Conservation (phyloP, 2,113 vertebrate species). For the Zeus faber region DNA sequence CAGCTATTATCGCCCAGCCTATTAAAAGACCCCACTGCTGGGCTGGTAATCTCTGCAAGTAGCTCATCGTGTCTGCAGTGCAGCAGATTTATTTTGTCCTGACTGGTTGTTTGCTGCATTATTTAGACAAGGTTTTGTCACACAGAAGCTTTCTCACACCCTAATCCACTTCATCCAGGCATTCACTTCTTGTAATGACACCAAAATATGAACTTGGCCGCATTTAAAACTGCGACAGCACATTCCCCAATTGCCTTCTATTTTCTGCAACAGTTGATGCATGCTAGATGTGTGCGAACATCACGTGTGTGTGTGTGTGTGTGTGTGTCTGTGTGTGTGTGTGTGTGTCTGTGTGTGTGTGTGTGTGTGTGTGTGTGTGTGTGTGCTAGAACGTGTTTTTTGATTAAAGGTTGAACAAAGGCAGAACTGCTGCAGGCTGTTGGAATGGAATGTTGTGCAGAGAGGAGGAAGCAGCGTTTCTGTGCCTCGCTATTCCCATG, state of each 20-base stretch:
- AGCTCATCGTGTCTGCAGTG: constrained; percentile 9
- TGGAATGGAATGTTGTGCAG: constrained; percentile 25
- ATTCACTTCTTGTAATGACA: constrained; percentile 13
- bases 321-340: no score
- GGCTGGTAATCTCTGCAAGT: constrained; percentile 26
- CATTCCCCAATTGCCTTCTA: background rate
- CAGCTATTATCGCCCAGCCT: constrained; percentile 31
- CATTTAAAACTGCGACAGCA: background rate
- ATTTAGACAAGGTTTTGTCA: no score
- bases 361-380: background rate
- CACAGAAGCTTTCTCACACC: no score
- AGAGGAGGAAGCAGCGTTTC: constrained; percentile 3
- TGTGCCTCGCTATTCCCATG: constrained; percentile 26
- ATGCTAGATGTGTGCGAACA: background rate
- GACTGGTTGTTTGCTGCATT: no score
- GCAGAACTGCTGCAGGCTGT: constrained; percentile 19
- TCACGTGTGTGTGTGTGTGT: no score
- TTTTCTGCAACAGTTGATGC: constrained; percentile 2
- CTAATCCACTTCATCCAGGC: background rate
- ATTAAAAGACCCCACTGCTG: constrained; percentile 20
- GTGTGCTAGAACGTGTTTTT: constrained; percentile 1
- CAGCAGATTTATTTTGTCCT: no score
- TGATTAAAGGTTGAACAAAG: constrained; percentile 23
- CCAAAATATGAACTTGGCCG: constrained; percentile 5
- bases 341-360: background rate